These are phyloP conservation scores for Pseudotriccus pelzelni DNA, from an alignment of 2,797 vertebrate species.

Conservation along the genomic window DNA sequence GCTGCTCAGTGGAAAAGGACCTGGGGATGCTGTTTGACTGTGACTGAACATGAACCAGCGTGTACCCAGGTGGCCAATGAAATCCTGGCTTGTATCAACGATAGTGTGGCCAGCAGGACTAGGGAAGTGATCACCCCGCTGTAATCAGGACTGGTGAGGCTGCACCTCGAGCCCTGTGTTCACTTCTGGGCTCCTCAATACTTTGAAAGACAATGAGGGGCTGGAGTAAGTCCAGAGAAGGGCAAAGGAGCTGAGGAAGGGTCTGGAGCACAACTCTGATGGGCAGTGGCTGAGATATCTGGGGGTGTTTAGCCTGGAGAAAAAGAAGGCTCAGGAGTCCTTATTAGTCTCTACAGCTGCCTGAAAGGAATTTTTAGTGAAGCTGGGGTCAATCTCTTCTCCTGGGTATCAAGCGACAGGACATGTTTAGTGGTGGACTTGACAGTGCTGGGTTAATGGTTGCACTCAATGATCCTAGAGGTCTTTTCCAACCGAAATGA, in stretches of 20 bases:
- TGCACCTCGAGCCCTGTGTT: not conserved
- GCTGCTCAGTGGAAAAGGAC: not conserved
- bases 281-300: not conserved
- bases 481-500: not conserved
- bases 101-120: not conserved
- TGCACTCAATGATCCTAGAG: not conserved
- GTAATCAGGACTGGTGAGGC: not conserved
- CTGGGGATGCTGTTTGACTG: not conserved
- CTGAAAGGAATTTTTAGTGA: no score
- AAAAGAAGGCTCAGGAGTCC: not conserved
- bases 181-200: not conserved
- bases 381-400: not conserved
- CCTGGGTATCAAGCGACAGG: not conserved
- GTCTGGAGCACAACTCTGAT: no score
- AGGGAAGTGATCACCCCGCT: no score
- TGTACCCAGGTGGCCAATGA: not conserved
- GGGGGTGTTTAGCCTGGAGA: not conserved
- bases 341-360: not conserved
- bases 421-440: not conserved
- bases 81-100: not conserved
- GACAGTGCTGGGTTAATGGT: not conserved
- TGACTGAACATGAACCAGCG: not conserved
- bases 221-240: not conserved
- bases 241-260: no score
- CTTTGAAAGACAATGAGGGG: not conserved